Evolutionary conservation across 2,888 invertebrate species (phyloP), one percentile per base, ranked within the genome.

Genomic region (Lasioglossum vierecki): DNA sequence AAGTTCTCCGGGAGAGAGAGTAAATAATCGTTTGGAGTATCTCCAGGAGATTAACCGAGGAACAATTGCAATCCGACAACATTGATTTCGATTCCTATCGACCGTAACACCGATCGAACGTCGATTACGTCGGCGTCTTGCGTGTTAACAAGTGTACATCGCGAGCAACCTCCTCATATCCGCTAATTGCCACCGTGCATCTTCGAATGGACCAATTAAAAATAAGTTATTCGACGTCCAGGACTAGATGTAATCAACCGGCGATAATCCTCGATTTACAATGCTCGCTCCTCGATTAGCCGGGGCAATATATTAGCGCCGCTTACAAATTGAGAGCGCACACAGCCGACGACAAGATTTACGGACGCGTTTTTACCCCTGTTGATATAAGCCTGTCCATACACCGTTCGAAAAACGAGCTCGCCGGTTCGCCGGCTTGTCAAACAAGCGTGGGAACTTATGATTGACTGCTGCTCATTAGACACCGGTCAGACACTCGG

Each of bases 301-400:
- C 9, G 60, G 18, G 35, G 41, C 63, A 46, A 39, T 83, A 83
- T 75, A 81, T 89, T 89, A 85, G 60, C 76, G n/a, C 80, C 81
- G 78, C 78, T 78, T 87, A 80, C 85, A 89, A 89, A 89, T 89
- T 85, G 81, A 85, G 57, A 74, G 22, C 60, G 44, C 46, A 73
- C 71, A 76, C 73, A 53, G 11, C 60, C 83, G 26, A 35, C 77
- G 57, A 63, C 68, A 70, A 86, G 86, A 88, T 86, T 88, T 88
- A 88, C 86, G 82, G 79, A 63, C 80, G 63, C 76, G 63, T 78
- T 88, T 79, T 84, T 80, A 63, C 49, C 76, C 13, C 39, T 63
- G 44, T 82, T 63, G 79, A 79, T 76, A 80, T 44, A 49, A 79
- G 79, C 76, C 74, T 79, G 60, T 49, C 39, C 75, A 80, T 35